Evolutionary conservation across 2,113 vertebrate species (phyloP).

Genomic region (Pteropus alecto): DNA sequence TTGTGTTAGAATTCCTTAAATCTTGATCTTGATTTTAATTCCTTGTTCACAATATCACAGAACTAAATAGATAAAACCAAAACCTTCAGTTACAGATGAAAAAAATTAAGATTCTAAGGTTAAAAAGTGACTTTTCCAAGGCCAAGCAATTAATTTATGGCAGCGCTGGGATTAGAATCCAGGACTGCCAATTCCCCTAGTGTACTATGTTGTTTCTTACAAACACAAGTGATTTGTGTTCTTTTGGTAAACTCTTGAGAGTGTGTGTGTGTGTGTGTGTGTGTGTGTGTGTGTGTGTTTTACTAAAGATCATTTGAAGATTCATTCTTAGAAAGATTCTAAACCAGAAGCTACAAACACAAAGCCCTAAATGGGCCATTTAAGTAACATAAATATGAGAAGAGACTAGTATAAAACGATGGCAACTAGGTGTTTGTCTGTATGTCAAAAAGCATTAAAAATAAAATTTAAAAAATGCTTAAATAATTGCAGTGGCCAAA

Average conservation of each 20-base stretch:
- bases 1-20: not conserved
- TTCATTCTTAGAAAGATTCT: not conserved
- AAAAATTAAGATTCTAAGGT: not conserved
- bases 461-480: not conserved
- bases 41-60: not conserved
- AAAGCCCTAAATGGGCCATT: not conserved
- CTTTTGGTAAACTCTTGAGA: not conserved
- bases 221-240: not conserved
- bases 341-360: not conserved
- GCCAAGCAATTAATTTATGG: not conserved
- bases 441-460: conserved; percentile 22
- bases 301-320: conserved; percentile 16
- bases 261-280: not conserved
- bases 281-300: not conserved
- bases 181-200: not conserved
- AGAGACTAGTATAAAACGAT: not conserved
- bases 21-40: conserved; percentile 19
- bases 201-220: not conserved
- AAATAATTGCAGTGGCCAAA: not conserved
- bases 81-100: not conserved
- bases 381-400: not conserved
- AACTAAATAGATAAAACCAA: not conserved
- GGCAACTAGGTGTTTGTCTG: not conserved
- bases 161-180: not conserved
- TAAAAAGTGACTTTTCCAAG: not conserved